Percentiles rank a stretch among this genome's conserved stretches.
Conservation (phyloP, 1,140 invertebrate genomes). For the Armadillidium nasatum region DNA sequence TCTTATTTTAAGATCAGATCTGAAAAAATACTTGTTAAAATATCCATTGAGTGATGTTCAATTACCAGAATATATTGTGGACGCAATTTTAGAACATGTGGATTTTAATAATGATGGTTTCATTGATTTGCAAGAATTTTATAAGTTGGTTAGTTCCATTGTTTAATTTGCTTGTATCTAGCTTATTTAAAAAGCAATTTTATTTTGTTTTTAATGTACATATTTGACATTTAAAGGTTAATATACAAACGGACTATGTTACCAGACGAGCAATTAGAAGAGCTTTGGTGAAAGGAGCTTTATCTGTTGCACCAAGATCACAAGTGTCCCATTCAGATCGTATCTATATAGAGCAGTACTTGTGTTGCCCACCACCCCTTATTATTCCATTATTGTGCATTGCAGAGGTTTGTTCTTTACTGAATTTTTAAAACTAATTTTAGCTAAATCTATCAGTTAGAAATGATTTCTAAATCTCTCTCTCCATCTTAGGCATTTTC, state of each 20-base stretch:
- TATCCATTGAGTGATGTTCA: slow-evolving; percentile 37
- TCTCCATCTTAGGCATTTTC: no score
- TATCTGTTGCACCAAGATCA: slow-evolving; percentile 57
- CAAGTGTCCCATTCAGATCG: slow-evolving; percentile 51
- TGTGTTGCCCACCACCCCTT: slow-evolving; percentile 76
- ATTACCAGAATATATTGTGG: slow-evolving; percentile 39
- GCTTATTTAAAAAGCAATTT: no score
- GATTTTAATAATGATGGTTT: slow-evolving; percentile 42
- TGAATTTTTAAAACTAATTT: no score
- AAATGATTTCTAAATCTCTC: no score
- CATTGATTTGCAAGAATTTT: slow-evolving; percentile 41
- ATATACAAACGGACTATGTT: slow-evolving; percentile 35
- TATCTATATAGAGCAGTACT: slow-evolving; percentile 77
- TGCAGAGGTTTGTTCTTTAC: slow-evolving; percentile 48
- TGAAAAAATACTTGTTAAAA: slow-evolving; percentile 32
- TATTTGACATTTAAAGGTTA: slow-evolving; percentile 26
- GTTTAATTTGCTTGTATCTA: no score
- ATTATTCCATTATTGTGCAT: slow-evolving; percentile 67
- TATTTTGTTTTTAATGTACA: no score
- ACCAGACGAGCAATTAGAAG: slow-evolving; percentile 37
- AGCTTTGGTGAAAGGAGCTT: slow-evolving; percentile 49
- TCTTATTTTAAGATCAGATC: slow-evolving; percentile 34
- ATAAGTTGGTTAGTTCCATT: slow-evolving; percentile 33
- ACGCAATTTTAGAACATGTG: slow-evolving; percentile 36
- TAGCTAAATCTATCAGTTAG: no score